phyloP scores from a whole-genome alignment of 1,140 invertebrate species.

The Geopemphigus sp. region DNA sequence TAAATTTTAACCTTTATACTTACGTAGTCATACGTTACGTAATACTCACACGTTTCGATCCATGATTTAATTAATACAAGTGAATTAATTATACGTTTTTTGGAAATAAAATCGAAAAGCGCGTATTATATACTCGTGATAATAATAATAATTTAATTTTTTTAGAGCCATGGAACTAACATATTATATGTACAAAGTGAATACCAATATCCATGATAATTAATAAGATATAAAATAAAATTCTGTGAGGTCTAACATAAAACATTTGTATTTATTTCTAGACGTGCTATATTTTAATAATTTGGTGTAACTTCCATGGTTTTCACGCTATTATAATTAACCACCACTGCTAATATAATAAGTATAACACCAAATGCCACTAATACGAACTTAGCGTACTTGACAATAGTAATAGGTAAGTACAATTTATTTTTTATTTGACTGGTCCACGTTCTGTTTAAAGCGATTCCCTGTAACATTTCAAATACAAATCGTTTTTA shows the following conservation, averaged over 20 bases:
- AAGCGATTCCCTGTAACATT: slow-evolving; percentile 24
- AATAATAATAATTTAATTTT: neutral
- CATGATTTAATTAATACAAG: no score
- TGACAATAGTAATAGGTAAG: slow-evolving; percentile 19
- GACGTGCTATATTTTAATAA: slow-evolving; percentile 6
- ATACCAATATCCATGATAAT: neutral
- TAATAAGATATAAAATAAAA: neutral
- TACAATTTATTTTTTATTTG: slow-evolving; percentile 39
- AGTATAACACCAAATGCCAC: slow-evolving; percentile 6
- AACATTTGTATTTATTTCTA: neutral
- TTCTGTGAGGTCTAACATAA: neutral
- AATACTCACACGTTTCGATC: no score
- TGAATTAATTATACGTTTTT: no score
- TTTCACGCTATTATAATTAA: slow-evolving; percentile 42
- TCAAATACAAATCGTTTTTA: neutral
- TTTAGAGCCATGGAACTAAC: neutral
- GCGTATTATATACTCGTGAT: neutral
- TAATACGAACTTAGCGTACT: slow-evolving; percentile 20
- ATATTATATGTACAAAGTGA: slow-evolving; percentile 1
- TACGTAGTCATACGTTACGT: no score
- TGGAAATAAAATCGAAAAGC: neutral
- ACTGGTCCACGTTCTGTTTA: slow-evolving; percentile 28
- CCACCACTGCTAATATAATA: slow-evolving; percentile 10
- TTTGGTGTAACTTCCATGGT: slow-evolving; percentile 37
- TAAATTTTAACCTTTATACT: no score